Conservation (phyloP, 2,888 invertebrate species). For the Allacma fusca region DNA sequence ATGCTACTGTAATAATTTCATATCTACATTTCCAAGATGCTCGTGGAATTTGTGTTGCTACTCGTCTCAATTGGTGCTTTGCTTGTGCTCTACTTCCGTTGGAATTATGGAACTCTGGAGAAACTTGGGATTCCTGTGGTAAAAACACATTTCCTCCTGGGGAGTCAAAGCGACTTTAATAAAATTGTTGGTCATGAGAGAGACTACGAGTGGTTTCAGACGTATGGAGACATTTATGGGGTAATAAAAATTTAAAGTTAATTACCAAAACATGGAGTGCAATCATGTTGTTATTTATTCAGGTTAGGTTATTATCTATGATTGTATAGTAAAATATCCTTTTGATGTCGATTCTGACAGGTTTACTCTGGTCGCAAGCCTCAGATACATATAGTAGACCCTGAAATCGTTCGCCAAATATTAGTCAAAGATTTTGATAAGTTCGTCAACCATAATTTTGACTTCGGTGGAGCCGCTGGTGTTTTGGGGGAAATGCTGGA, state of each 20-base stretch:
- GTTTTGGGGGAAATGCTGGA: constrained; percentile 2
- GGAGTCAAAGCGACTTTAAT: background rate
- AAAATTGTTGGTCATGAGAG: background rate
- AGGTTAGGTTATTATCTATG: background rate
- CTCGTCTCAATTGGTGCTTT: background rate
- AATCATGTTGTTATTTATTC: background rate
- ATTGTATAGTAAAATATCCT: background rate
- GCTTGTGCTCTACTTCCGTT: background rate
- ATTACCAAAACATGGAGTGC: background rate
- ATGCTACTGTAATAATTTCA: too few relatives aligned
- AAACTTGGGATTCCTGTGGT: constrained; percentile 20
- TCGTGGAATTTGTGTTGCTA: background rate
- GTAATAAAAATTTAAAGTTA: background rate
- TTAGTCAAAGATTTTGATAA: constrained; percentile 18
- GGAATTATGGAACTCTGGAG: constrained; percentile 11
- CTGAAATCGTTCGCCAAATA: background rate
- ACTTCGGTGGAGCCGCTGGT: background rate
- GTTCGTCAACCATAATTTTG: background rate
- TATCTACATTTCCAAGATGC: too few relatives aligned
- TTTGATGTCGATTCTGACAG: background rate
- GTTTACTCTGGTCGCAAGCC: background rate
- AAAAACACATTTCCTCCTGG: background rate
- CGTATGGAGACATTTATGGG: constrained; percentile 2
- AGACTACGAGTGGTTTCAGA: constrained; percentile 7
- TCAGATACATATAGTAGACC: constrained; percentile 4